Base-by-base conservation (phyloP, 2,113 vertebrate species). In the Triplophysa rosa region DNA sequence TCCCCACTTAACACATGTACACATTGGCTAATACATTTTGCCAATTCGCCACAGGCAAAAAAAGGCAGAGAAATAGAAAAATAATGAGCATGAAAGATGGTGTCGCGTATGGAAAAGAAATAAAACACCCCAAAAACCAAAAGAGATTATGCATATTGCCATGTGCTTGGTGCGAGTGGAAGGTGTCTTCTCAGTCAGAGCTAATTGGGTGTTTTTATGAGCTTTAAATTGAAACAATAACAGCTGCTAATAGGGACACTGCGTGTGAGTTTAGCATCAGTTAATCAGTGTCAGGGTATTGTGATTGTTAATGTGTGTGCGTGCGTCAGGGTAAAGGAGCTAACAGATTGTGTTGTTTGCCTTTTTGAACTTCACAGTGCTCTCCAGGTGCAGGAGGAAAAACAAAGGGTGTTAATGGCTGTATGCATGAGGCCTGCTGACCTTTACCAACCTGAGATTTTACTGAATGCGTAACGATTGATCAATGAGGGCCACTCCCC, bases 351-450 rank as follows among this genome's bases (percentile, higher is more conserved):
- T 84, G 90, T 92, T 87, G 88, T 91, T 93, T 91, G 92, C 89
- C 93, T 94, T 91, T 94, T 94, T 94, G 92, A 94, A 92, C 93
- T 94, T 93, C 93, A 91, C 91, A 89, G 94, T 93, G 92, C 90
- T 90, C 95, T 94, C 87, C 84, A 90, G 94, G 87, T 92, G 89
- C 90, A 89, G 84, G 90, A 92, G 92, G 92, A 87, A 94, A 93
- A 95, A 98, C 95, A 95, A 97, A 97, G 96, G 95, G 94, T 96
- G 95, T 95, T 97, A 98, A 98, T 95, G 92, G 95, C 93, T 96
- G 95, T 95, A 96, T 94, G 92, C 91, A 90, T 92, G 92, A 91
- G 88, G 92, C 95, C 93, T 93, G 94, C 96, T 95, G 95, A 95
- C 94, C 94, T 95, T 97, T 96, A 96, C 89, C 94, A 93, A 90